Evolutionary conservation across 2,113 vertebrate genomes (phyloP), one percentile per base, ranked within the genome.

Genomic region (Numida meleagris): DNA sequence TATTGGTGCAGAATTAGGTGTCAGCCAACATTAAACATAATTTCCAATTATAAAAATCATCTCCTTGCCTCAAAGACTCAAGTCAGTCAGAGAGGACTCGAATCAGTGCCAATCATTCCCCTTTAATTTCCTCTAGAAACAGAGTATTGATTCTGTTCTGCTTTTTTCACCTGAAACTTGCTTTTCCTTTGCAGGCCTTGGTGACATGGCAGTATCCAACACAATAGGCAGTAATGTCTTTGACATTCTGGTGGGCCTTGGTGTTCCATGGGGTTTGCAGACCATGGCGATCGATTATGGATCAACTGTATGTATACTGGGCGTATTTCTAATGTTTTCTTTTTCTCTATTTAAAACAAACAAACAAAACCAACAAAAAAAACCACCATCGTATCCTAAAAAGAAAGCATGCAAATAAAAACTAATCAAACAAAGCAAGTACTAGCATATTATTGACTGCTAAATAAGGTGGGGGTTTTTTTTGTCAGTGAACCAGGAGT

Each of bases 181-280:
- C 53, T 63, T 46, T 93, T 31, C 68, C 40, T 93, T 84, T 33
- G 86, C 96, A 99, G 99, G 99, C 76, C 98, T 99, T 2, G 99
- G 99, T 34, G 99, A 99, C 95, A 99, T 99, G 99, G 99, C 99
- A 0, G 99, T 99, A 38, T 99, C 99, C 43, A 99, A 99, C 92
- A 99, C 99, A 61, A 98, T 99, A 24, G 99, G 99, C 83, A 99
- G 99, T 94, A 99, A 99, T 6, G 99, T 99, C 57, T 99, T 99
- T 96, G 99, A 99, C 92, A 99, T 99, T 87, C 98, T 99, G 10
- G 99, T 99, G 92, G 99, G 99, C 16, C 98, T 99, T 8, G 99
- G 99, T 0, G 73, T 99, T 67, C 99, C 99, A 0, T 99, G 99
- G 99, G 99, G 99, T 14, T 94, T 99, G 73, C 99, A 99, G 97